Evolutionary conservation across 2,797 vertebrate species (phyloP).

Genomic region (Ibycter americanus): DNA sequence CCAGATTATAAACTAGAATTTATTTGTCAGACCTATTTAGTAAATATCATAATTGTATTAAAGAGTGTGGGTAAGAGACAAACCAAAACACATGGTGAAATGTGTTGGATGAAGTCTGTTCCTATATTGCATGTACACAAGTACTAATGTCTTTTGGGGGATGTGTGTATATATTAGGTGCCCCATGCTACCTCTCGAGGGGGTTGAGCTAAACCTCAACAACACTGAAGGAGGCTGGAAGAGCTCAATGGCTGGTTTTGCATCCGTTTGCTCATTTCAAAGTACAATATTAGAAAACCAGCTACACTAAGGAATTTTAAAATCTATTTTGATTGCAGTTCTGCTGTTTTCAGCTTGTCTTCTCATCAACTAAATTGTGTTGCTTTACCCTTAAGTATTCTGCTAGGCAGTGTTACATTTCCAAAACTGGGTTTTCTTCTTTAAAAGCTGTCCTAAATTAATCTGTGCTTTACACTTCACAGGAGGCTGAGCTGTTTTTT

Average conservation of each 20-base stretch:
- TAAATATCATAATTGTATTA: constrained; percentile 25
- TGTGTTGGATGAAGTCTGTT: background rate
- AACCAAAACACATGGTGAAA: background rate
- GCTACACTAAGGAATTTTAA: background rate
- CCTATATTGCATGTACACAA: accelerated
- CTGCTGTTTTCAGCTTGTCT: background rate
- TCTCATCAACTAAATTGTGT: background rate
- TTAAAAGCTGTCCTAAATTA: background rate
- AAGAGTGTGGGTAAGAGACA: background rate
- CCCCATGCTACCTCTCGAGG: background rate
- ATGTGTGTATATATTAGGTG: background rate
- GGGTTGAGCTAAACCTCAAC: background rate
- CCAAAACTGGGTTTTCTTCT: background rate
- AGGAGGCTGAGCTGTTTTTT: background rate
- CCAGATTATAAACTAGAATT: background rate
- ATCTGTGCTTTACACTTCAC: background rate
- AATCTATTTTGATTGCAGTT: background rate
- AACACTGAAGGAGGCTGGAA: background rate
- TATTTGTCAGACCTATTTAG: constrained; percentile 16
- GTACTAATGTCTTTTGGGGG: background rate
- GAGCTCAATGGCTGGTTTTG: background rate
- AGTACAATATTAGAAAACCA: background rate
- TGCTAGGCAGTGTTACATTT: background rate
- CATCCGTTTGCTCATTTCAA: background rate
- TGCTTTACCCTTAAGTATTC: background rate